Evolutionary conservation across 37 sponge, comb jelly and placozoan genomes (phyloP).

Genomic region (Amphimedon queenslandica): DNA sequence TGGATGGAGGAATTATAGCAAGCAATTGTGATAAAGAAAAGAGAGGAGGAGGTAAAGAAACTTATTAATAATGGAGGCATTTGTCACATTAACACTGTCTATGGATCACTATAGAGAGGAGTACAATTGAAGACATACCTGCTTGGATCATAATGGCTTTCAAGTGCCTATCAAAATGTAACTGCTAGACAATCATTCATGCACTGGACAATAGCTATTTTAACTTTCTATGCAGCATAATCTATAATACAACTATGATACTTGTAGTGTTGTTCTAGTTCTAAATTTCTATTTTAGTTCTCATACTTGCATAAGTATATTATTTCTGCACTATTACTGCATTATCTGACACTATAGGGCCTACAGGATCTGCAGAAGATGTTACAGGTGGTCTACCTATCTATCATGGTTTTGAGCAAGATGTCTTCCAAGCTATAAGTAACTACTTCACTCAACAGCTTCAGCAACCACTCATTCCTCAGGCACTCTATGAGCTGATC

Average conservation of each 20-base stretch:
- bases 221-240: too few species aligned
- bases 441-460: constrained; percentile 37
- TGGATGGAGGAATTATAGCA: too few species aligned
- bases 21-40: too few species aligned
- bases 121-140: constrained; percentile 16
- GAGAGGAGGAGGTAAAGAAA: too few species aligned
- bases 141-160: constrained; percentile 47
- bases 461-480: constrained; percentile 33
- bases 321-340: not conserved
- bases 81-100: too few species aligned
- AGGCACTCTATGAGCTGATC: constrained; percentile 41
- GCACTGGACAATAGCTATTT: too few species aligned
- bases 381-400: constrained; percentile 38
- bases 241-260: too few species aligned
- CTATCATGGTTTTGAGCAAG: constrained; percentile 50
- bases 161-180: constrained; percentile 64
- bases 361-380: constrained; percentile 38
- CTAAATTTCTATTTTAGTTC: too few species aligned
- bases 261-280: too few species aligned
- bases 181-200: constrained; percentile 7
- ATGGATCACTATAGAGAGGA: too few species aligned
- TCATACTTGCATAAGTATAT: too few species aligned
- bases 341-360: constrained; percentile 26
- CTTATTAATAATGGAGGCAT: too few species aligned
- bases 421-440: constrained; percentile 41